Base-by-base conservation (phyloP, 1,140 invertebrate species). In the Polypedilum pembai region DNA sequence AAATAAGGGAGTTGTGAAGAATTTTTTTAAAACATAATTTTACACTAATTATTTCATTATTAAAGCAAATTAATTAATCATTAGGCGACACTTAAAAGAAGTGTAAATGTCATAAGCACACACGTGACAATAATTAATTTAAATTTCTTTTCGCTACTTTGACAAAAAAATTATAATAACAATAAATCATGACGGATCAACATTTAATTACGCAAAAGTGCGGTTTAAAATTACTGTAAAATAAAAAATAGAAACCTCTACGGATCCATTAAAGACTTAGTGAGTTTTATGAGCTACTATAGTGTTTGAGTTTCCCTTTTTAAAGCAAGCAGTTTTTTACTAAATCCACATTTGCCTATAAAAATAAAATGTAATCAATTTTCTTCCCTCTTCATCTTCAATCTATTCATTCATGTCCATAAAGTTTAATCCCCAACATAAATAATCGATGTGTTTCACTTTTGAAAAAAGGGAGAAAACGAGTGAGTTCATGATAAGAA, bases 331-430 rank as follows among this genome's bases (percentile, higher is more conserved):
- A 66, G 12, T 56, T n/a, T n/a, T 56, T 56, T 56, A 69, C 8
- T 8, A 69, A 18, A 18, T 18, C 17, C 65, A 20, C 65, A 69
- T 69, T 56, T 69, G 65, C 17, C 17, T 69, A 69, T 69, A 69
- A 69, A 66, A 66, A 66, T 18, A 17, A 69, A 69, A 69, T 8
- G 18, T 69, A 69, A 69, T 69, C 65, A 69, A 69, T 69, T 69
- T 69, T 69, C 17, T 69, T 8, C 65, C 20, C 20, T 18, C 20
- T 18, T 18, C 65, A 8, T 69, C n/a, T 10, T 20, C 17, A 20
- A 20, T 18, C n/a, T n/a, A 69, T 69, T 18, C 17, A 20, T 69
- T 69, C 65, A 69, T 69, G 65, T 69, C 65, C 65, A 69, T 69
- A 69, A 69, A 69, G 12, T 10, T 69, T 69, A 69, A 69, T 69